Conservation (phyloP, 1,140 invertebrate genomes). For the Diorhabda carinulata region DNA sequence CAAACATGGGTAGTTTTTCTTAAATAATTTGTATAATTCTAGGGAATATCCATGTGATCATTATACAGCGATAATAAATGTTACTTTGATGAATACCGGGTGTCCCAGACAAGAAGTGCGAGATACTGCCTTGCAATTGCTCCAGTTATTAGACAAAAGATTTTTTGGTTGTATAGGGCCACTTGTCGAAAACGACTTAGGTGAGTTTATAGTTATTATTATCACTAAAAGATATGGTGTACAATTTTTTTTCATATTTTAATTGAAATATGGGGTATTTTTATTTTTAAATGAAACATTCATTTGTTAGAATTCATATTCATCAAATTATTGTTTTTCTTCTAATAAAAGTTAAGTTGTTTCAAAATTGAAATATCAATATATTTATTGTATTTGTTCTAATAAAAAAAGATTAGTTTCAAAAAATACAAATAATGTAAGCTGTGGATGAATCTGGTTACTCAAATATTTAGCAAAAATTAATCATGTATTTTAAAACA, state of each 20-base stretch:
- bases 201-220: conserved; percentile 48
- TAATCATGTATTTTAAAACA: no score
- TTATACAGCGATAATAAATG: conserved; percentile 95
- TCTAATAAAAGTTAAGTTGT: no score
- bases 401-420: no score
- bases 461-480: no score
- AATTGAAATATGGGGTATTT: no score
- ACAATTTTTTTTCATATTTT: not conserved
- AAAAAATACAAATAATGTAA: no score
- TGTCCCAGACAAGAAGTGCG: conserved; percentile 87
- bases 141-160: conserved; percentile 90
- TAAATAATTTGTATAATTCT: conserved; percentile 31
- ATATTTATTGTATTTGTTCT: no score
- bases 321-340: no score
- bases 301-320: no score
- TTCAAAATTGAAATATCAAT: no score
- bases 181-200: conserved; percentile 63
- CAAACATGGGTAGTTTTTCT: conserved; percentile 14
- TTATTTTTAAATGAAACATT: no score
- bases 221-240: conserved; percentile 27
- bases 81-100: conserved; percentile 93
- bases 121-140: conserved; percentile 87
- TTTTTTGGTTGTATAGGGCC: conserved; percentile 85
- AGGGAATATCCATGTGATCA: conserved; percentile 99
- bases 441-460: no score